Conservation (phyloP, 1,140 invertebrate genomes). For the Euura saliciscinereae region DNA sequence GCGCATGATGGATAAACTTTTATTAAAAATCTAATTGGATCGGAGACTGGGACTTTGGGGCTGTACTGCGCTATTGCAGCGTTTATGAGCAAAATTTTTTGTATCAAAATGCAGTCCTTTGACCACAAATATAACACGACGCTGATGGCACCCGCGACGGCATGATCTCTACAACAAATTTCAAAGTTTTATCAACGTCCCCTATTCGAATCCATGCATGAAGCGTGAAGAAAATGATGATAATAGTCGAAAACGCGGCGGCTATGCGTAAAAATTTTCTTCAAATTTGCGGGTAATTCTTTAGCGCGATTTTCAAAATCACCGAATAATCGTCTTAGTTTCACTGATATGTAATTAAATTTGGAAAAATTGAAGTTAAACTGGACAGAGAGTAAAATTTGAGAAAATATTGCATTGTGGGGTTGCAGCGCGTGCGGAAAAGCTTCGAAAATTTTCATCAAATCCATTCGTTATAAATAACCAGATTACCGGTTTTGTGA, state of each 20-base stretch:
- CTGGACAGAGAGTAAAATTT: too few species aligned
- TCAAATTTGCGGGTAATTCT: background rate
- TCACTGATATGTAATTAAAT: background rate
- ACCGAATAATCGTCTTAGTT: too few species aligned
- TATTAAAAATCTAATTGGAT: slow-evolving; percentile 48
- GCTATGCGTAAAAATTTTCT: background rate
- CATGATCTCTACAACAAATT: background rate
- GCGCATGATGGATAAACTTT: slow-evolving; percentile 39
- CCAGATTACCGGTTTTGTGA: background rate
- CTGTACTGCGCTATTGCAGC: background rate
- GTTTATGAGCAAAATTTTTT: too few species aligned
- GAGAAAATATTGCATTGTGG: too few species aligned
- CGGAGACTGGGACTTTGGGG: slow-evolving; percentile 20
- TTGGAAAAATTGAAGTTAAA: background rate
- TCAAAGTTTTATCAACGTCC: background rate
- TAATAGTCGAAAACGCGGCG: background rate
- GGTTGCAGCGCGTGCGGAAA: background rate
- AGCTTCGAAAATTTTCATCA: background rate
- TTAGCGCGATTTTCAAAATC: background rate
- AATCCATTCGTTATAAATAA: slow-evolving; percentile 2
- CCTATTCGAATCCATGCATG: background rate
- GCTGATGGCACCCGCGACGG: background rate
- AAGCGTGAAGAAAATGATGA: background rate
- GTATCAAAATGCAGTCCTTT: background rate
- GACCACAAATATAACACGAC: background rate